Percentiles rank a stretch among this genome's conserved stretches.
Conservation (phyloP, 2,113 vertebrate species). For the Falcunculus frontatus region DNA sequence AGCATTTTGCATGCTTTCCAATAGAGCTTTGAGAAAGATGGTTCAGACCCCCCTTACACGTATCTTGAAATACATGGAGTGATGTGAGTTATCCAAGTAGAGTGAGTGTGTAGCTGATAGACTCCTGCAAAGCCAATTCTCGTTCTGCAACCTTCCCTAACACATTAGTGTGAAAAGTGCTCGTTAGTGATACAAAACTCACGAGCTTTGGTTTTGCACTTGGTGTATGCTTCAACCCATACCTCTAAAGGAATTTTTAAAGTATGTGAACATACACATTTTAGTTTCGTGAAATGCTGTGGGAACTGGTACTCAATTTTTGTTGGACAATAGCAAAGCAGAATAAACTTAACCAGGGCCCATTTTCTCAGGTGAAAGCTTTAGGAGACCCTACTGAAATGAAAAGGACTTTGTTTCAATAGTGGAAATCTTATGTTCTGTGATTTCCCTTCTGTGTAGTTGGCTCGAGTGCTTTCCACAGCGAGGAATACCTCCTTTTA, state of each 20-base stretch:
- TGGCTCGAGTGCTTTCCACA: not conserved
- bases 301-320: not conserved
- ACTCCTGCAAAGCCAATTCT: not conserved
- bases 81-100: not conserved
- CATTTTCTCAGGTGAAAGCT: not conserved
- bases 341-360: not conserved
- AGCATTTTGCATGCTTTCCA: not conserved
- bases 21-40: not conserved
- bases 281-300: not conserved
- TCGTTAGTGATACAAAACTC: not conserved
- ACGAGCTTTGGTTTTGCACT: not conserved
- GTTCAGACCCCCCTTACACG: accelerated
- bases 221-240: not conserved
- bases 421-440: not conserved
- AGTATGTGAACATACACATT: not conserved
- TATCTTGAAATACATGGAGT: not conserved
- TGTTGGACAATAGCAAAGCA: not conserved
- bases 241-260: not conserved
- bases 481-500: not conserved
- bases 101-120: not conserved
- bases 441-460: not conserved
- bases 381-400: not conserved
- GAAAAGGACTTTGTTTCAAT: not conserved
- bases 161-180: not conserved
- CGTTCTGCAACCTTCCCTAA: not conserved